Evolutionary conservation across 2,797 vertebrate species (phyloP).

Genomic region (Eptatretus atami): DNA sequence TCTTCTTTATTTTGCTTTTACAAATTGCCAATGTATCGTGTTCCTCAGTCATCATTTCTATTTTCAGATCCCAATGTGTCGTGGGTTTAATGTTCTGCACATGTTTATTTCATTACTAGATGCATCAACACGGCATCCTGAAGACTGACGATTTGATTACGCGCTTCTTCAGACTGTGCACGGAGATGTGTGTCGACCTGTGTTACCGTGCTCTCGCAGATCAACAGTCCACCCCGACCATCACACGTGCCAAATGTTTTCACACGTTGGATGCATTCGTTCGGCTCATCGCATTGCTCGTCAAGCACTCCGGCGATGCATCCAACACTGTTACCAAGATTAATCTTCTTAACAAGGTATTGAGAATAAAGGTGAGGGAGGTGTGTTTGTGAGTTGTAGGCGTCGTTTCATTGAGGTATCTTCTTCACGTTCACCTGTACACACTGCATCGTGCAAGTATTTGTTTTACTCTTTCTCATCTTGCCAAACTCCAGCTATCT

Average conservation of each 20-base stretch:
- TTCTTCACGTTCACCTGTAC: too few species aligned
- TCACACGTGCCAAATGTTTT: conserved; percentile 93
- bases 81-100: not conserved
- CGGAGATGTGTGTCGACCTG: conserved; percentile 97
- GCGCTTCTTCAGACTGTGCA: conserved; percentile 89
- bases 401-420: too few species aligned
- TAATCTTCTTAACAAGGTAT: conserved; percentile 88
- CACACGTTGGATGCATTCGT: conserved; percentile 95
- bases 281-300: conserved; percentile 65
- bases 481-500: too few species aligned
- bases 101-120: conserved; percentile 17
- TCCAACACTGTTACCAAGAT: conserved; percentile 97
- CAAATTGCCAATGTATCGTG: too few species aligned
- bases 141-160: conserved; percentile 98
- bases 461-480: too few species aligned
- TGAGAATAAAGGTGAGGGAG: not conserved
- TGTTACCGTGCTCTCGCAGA: conserved; percentile 88
- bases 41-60: too few species aligned
- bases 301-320: conserved; percentile 93
- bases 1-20: too few species aligned
- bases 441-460: too few species aligned
- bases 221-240: conserved; percentile 88
- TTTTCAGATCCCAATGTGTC: too few species aligned
- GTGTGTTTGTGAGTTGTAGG: not conserved
- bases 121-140: conserved; percentile 95